These are phyloP conservation scores for Microplitis manilae DNA, from an alignment of 2,888 invertebrate genomes.

Conservation along the genomic window DNA sequence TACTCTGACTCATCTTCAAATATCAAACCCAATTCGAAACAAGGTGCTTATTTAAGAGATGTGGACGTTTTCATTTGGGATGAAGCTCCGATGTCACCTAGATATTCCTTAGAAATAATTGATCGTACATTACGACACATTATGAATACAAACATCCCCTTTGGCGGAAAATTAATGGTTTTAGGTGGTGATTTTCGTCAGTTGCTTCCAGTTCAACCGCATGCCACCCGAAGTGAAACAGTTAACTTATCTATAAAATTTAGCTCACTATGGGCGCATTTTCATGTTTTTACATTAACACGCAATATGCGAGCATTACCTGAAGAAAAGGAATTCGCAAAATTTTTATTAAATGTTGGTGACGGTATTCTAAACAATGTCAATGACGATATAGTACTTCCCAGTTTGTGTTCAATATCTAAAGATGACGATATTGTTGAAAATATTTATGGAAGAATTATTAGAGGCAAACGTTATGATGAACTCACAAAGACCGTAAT, in stretches of 20 bases:
- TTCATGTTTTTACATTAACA: too few relatives aligned
- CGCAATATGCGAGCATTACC: too few relatives aligned
- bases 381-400: too few relatives aligned
- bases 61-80: background rate
- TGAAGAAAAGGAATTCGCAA: too few relatives aligned
- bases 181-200: conserved; percentile 47
- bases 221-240: conserved; percentile 37
- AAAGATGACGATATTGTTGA: too few relatives aligned
- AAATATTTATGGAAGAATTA: too few relatives aligned
- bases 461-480: too few relatives aligned
- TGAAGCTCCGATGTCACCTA: conserved; percentile 10
- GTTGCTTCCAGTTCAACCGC: conserved; percentile 4
- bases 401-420: too few relatives aligned
- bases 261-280: too few relatives aligned
- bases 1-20: conserved; percentile 39
- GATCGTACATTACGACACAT: conserved; percentile 22
- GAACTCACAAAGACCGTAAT: too few relatives aligned
- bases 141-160: conserved; percentile 33
- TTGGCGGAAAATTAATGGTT: conserved; percentile 41
- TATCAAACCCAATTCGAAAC: conserved; percentile 44
- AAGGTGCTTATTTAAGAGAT: conserved; percentile 37
- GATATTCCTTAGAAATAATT: conserved; percentile 8
- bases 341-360: too few relatives aligned
- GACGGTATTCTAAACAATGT: too few relatives aligned
- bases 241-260: conserved; percentile 40